phyloP scores from a whole-genome alignment of 2,888 invertebrate genomes.

The Boloria selene region DNA sequence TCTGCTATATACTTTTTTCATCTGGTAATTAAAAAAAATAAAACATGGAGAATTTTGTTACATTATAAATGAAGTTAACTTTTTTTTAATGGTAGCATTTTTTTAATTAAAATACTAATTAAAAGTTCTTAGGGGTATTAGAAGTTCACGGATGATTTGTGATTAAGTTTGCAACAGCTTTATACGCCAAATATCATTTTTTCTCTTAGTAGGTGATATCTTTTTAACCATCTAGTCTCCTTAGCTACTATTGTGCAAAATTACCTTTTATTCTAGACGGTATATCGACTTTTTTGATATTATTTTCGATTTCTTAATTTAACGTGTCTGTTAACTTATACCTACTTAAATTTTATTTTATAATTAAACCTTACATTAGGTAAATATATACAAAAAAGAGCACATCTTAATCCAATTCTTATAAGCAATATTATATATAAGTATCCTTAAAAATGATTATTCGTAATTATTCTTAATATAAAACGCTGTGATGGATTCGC shows the following conservation, averaged over 20 bases:
- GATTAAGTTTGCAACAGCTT: background rate
- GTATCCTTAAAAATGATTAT: constrained; percentile 38
- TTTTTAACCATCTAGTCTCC: background rate
- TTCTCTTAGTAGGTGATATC: background rate
- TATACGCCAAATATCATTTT: background rate
- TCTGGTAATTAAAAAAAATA: too few relatives aligned
- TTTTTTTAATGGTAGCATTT: too few relatives aligned
- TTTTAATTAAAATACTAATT: too few relatives aligned
- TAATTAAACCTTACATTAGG: constrained; percentile 3
- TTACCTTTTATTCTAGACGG: constrained; percentile 4
- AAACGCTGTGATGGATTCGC: constrained; percentile 50
- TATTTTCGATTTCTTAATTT: constrained; percentile 12
- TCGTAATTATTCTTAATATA: constrained; percentile 40
- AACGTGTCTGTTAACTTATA: background rate
- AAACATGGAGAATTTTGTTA: too few relatives aligned
- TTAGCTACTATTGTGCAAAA: constrained; percentile 1
- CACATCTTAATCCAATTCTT: constrained; percentile 27
- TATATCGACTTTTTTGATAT: constrained; percentile 19
- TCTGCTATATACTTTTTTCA: too few relatives aligned
- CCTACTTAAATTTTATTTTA: background rate
- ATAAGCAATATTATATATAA: constrained; percentile 48
- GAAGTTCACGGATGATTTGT: background rate
- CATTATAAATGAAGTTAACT: too few relatives aligned
- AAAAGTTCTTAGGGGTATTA: too few relatives aligned
- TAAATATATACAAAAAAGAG: constrained; percentile 4